Evolutionary conservation across 2,888 invertebrate species (phyloP), one percentile per base, ranked within the genome.

Genomic region (Eristalinus aeneus): DNA sequence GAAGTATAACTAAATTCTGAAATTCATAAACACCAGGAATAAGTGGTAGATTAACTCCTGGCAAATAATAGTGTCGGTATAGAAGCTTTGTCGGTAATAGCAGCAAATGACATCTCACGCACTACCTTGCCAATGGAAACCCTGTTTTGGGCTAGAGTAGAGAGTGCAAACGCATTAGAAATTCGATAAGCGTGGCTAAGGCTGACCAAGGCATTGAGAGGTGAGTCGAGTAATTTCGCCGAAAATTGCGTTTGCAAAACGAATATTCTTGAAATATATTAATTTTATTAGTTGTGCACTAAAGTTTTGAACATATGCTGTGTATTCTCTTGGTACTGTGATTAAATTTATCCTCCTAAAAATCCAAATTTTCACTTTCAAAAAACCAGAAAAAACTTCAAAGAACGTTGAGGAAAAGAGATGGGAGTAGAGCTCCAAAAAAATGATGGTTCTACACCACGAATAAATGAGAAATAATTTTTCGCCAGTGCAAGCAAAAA

Each of bases 171-270:
- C 76, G 32, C 86, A 73, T n/a, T 39, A 65, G 65, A 83, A 84
- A 83, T 88, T 93, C 93, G 93, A 93, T 95, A 96, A 96, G 96
- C 96, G 96, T 96, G 96, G 96, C 96, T 96, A 96, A 96, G 96
- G 86, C 69, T 77, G 86, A 71, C 56, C 64, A 73, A 74, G 82
- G 82, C 78, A 73, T 82, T 77, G 74, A 74, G 74, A 82, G 82
- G 85, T 85, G 76, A 85, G 85, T 85, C 76, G 72, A 22, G 46
- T 69, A 63, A 73, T 72, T 85, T 85, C 72, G 58, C 61, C 63
- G 54, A 77, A 73, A 81, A 77, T 77, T 85, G 58, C 58, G 76
- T 65, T 81, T 81, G 69, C 27, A 54, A 72, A 69, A 79, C 16
- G 68, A 67, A 75, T 80, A 75, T 61, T 60, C 3, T 12, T 27